Evolutionary conservation across 2,888 invertebrate species (phyloP), one percentile per base, ranked within the genome.

Genomic region (Mellilla xanthometata): DNA sequence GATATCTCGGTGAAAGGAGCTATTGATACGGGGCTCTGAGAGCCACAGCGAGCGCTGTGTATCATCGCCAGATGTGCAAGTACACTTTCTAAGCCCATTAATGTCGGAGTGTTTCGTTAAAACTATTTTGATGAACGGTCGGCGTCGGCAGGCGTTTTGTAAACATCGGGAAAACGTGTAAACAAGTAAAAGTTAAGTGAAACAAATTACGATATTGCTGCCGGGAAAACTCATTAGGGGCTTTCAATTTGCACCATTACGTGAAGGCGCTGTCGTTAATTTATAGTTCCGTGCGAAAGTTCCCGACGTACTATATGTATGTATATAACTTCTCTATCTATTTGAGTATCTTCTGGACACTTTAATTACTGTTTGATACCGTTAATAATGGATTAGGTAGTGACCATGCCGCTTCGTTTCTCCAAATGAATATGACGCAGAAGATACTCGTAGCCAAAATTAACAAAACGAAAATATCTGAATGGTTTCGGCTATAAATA

Each of bases 191-290:
- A 46, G 33, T 42, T 41, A 44, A 49, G 45, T 52, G 46, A 45
- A 50, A 52, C 45, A 48, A 55, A 52, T 52, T 46, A 55, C 52
- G 49, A 43, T 45, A 52, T 48, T 39, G 48, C 46, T 49, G 36
- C 35, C 44, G 29, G 44, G 50, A 48, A 55, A 52, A 49, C 40
- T 56, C 52, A 49, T 53, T 56, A 56, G 50, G 23, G 46, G 50
- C 50, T 51, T 57, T 57, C 51, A 53, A 57, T 54, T 54, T 54
- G 41, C 36, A 27, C 51, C 51, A 51, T 49, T 54, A 47, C 44
- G 48, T 52, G 44, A 46, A 54, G 54, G 54, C 42, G 49, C 48
- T 46, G 49, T 51, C 56, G 51, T 56, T 49, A 50, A 52, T 56
- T 52, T 49, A 52, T 43, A 45, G 48, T 43, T 49, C 29, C 41